Conservation (phyloP, 2,113 vertebrate species). For the Dinomys branickii region DNA sequence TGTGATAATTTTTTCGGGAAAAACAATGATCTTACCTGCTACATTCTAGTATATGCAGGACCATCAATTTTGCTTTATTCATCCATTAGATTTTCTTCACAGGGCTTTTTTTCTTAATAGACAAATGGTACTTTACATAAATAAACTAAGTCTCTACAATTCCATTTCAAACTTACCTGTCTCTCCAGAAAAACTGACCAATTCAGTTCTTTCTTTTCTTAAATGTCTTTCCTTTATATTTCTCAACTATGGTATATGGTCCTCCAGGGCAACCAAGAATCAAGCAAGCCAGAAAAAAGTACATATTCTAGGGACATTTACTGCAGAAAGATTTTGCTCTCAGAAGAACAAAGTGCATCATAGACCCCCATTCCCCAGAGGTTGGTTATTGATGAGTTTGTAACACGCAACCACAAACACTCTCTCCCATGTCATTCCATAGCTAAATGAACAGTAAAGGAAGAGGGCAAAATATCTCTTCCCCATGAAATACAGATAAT, state of each 20-base stretch:
- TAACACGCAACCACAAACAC: background rate
- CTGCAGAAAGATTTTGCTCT: background rate
- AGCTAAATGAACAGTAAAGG: background rate
- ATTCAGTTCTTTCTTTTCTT: background rate
- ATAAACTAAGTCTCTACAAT: background rate
- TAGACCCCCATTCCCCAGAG: background rate
- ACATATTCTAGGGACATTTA: background rate
- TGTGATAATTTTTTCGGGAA: background rate
- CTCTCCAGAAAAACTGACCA: background rate
- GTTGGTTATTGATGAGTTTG: background rate
- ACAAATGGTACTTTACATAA: background rate
- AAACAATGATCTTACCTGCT: conserved; percentile 24
- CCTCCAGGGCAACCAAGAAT: background rate
- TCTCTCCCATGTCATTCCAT: background rate
- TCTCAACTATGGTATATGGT: background rate
- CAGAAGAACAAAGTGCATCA: background rate
- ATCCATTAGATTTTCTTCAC: conserved; percentile 12
- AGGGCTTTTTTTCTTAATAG: background rate
- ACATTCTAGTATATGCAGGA: background rate
- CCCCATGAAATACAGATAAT: background rate
- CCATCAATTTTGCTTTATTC: conserved; percentile 35
- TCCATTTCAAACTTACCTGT: background rate
- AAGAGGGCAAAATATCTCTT: background rate
- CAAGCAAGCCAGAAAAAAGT: background rate
- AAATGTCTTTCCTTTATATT: conserved; percentile 21